phyloP scores from a whole-genome alignment of 2,797 vertebrate genomes.

The Chloroceryle inda region DNA sequence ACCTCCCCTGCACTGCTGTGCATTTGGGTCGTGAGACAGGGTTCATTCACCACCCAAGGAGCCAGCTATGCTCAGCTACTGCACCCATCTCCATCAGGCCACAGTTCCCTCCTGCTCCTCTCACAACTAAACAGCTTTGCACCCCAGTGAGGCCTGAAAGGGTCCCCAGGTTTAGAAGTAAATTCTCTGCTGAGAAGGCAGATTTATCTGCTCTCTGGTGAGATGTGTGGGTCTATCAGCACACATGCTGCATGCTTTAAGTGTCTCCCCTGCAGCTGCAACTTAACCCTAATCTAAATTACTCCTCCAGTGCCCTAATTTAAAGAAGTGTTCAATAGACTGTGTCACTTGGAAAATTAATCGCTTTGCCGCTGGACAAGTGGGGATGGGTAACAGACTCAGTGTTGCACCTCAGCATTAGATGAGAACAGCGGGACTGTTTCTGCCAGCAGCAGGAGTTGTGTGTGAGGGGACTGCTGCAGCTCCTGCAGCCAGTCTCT shows the following conservation, averaged over 20 bases:
- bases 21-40: background rate
- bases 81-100: background rate
- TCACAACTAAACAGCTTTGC: background rate
- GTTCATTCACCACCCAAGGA: background rate
- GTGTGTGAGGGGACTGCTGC: background rate
- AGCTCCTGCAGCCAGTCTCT: background rate
- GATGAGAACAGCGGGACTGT: rapidly evolving
- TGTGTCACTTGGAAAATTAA: constrained; percentile 33
- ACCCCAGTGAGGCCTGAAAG: background rate
- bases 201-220: background rate
- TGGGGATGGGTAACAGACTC: rapidly evolving
- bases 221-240: background rate
- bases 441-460: background rate
- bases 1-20: background rate
- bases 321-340: background rate
- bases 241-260: background rate
- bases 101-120: background rate
- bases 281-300: background rate
- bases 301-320: background rate
- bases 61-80: background rate
- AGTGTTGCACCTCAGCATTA: background rate
- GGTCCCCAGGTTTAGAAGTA: background rate
- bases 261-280: constrained; percentile 6
- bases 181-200: background rate
- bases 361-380: background rate